Evolutionary conservation across 2,888 invertebrate genomes (phyloP).

Genomic region (Drosophila emarginata): DNA sequence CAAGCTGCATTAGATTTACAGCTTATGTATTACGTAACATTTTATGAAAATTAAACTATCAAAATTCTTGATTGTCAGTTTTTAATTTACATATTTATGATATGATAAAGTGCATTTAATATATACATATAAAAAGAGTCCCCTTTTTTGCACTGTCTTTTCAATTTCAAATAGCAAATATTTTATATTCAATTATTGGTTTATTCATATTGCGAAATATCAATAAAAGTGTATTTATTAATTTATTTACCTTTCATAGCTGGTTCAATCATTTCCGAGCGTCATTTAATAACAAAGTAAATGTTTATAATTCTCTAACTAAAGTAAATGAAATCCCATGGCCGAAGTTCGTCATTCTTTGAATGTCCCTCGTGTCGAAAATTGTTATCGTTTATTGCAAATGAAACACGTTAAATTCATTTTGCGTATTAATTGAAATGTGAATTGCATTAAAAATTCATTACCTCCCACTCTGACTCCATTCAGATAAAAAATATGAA

Average conservation of each 20-base stretch:
- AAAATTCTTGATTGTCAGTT: slow-evolving; percentile 25
- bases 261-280: too few species aligned
- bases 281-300: background rate
- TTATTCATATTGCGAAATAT: background rate
- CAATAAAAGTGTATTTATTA: too few species aligned
- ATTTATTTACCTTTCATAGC: too few species aligned
- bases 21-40: slow-evolving; percentile 31
- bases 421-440: background rate
- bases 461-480: background rate
- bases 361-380: background rate
- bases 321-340: too few species aligned
- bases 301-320: too few species aligned
- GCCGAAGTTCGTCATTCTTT: background rate
- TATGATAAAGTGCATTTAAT: background rate
- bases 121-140: background rate
- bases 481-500: background rate
- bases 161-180: background rate
- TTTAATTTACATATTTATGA: slow-evolving; percentile 34
- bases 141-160: background rate
- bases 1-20: slow-evolving; percentile 15
- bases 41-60: slow-evolving; percentile 26
- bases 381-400: background rate
- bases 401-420: background rate
- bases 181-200: background rate
- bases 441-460: background rate